phyloP scores from a whole-genome alignment of 1,140 invertebrate genomes.

The Hesperophylax magnus region DNA sequence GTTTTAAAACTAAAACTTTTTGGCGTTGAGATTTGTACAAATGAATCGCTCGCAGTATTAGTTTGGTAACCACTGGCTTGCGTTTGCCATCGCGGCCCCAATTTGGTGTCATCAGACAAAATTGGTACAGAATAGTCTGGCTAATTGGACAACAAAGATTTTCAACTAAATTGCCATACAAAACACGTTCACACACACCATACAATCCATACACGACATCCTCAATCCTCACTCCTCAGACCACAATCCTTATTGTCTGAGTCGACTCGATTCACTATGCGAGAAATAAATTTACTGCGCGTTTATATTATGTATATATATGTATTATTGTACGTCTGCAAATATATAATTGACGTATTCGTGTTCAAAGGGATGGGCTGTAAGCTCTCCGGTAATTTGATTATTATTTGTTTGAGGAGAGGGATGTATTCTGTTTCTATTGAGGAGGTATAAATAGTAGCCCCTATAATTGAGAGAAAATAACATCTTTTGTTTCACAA shows the following conservation, averaged over 20 bases:
- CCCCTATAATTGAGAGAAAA: too few species aligned
- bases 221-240: background rate
- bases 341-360: slow-evolving; percentile 48
- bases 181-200: slow-evolving; percentile 56
- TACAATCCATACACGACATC: background rate
- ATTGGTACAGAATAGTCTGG: slow-evolving; percentile 57
- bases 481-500: too few species aligned
- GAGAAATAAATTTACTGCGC: slow-evolving; percentile 48
- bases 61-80: too few species aligned
- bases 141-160: slow-evolving; percentile 59
- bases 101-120: slow-evolving; percentile 58
- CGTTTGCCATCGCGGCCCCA: slow-evolving; percentile 49
- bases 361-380: slow-evolving; percentile 26
- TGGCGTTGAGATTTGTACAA: too few species aligned
- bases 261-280: slow-evolving; percentile 13
- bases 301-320: background rate
- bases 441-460: too few species aligned
- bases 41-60: too few species aligned
- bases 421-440: too few species aligned
- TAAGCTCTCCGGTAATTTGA: background rate
- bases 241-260: too few species aligned
- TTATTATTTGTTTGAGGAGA: too few species aligned
- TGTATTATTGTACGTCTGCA: slow-evolving; percentile 20
- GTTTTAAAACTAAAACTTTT: too few species aligned
- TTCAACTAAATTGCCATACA: slow-evolving; percentile 59